Percentiles rank a stretch among this genome's conserved stretches.
phyloP scores from a whole-genome alignment of 2,113 vertebrate species.

The Atlantisia rogersi region DNA sequence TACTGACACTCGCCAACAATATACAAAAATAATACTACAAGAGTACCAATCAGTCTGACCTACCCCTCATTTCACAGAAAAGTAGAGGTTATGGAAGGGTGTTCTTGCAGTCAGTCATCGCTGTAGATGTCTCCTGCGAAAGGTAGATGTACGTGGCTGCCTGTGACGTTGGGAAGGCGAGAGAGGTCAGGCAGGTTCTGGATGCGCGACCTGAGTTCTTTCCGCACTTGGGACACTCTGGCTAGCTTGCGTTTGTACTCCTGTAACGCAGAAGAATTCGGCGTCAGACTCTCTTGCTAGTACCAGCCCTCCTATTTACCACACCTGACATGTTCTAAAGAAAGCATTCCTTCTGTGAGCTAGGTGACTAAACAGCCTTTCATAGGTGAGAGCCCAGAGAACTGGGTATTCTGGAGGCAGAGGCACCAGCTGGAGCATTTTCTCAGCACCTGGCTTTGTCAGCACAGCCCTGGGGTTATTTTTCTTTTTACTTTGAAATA shows the following conservation, averaged over 20 bases:
- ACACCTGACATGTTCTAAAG: background rate
- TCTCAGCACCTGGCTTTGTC: background rate
- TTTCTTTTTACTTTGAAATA: background rate
- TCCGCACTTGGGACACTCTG: slow-evolving; percentile 93
- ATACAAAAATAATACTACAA: slow-evolving; percentile 91
- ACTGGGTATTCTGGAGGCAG: background rate
- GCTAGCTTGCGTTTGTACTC: slow-evolving; percentile 97
- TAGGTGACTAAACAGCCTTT: background rate
- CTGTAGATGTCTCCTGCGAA: slow-evolving; percentile 89
- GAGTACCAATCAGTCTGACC: slow-evolving; percentile 77
- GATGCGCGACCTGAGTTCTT: slow-evolving; percentile 93
- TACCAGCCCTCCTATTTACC: background rate
- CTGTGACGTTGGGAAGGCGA: slow-evolving; percentile 87
- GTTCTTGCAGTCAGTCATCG: slow-evolving; percentile 81
- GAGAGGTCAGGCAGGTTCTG: slow-evolving; percentile 91
- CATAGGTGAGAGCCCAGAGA: background rate
- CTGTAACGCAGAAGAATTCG: slow-evolving; percentile 77
- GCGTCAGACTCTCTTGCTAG: background rate
- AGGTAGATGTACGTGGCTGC: slow-evolving; percentile 83
- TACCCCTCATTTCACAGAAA: slow-evolving; percentile 75
- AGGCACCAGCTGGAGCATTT: background rate
- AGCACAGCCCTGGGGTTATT: background rate
- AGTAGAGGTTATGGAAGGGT: slow-evolving; percentile 54
- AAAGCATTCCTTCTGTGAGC: background rate
- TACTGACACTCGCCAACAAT: slow-evolving; percentile 79